Base-by-base conservation (phyloP, 2,113 vertebrate genomes). In the Trematomus loennbergii region DNA sequence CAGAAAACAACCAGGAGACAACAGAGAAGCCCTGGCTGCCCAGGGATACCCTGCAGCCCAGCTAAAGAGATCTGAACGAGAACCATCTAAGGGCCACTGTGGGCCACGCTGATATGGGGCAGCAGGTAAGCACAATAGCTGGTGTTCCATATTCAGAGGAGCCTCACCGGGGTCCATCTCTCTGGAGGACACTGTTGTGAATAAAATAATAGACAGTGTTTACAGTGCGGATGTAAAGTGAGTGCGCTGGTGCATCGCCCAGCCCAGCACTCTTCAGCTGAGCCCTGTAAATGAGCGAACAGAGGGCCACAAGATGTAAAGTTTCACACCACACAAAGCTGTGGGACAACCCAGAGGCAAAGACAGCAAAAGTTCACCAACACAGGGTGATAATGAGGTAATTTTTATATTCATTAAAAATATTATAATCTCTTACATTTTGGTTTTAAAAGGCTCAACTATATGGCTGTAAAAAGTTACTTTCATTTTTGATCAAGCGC, bases 1-100 rank as follows among this genome's bases (percentile, higher is more conserved):
- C 96, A 96, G 94, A 95, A 97, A 97, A 97, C 96, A 97, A 95
- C 94, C 96, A 87, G 95, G 95, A 96, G 95, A 97, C 96, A 96
- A 95, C 94, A 95, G 92, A 94, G 95, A 92, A 94, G 83, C 93
- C 89, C 89, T 75, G 93, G 85, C 92, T 91, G 89, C 86, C 92
- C 91, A 85, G 89, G 94, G 94, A 95, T 95, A 95, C 89, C 90
- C 91, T 93, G 78, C 91, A 91, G 87, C 84, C 89, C 86, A 88
- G 88, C 93, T 94, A 94, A 95, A 93, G 94, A 93, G 92, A 93
- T 90, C 91, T 86, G 89, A 92, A 91, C 85, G 85, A 88, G 91
- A 89, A 91, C 83, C 88, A 89, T 91, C 90, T 91, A 87, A 91
- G 86, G 92, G 92, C 88, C 90, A 86, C 81, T 68, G 82, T 63